Conservation (phyloP, 64 coral and sea anemone genomes). For the Pocillopora damicornis region DNA sequence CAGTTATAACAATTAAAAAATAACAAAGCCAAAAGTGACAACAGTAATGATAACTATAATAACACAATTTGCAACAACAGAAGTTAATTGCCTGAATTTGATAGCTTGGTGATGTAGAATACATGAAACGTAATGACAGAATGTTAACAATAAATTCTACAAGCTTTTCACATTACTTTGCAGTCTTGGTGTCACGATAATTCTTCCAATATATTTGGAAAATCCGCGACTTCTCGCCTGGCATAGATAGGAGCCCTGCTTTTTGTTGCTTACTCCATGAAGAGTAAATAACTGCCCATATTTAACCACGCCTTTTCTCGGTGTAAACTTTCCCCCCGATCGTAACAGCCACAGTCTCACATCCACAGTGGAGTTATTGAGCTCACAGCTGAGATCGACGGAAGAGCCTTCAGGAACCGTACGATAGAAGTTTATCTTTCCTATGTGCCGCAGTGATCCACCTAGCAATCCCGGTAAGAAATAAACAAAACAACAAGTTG, state of each 20-base stretch:
- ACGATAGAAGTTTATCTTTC: background rate
- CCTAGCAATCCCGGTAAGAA: background rate
- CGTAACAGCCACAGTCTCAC: conserved; percentile 32
- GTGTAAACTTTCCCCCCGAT: conserved; percentile 5
- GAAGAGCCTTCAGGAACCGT: conserved; percentile 28
- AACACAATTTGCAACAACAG: background rate
- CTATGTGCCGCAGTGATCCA: background rate
- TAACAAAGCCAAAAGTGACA: no score
- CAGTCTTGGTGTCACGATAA: background rate
- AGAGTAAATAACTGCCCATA: conserved; percentile 42
- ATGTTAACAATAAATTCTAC: no score
- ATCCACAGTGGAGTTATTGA: background rate
- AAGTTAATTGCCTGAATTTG: background rate
- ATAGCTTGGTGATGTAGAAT: no score
- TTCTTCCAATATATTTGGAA: background rate
- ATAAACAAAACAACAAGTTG: background rate
- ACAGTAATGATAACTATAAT: no score
- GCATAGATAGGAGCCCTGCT: conserved; percentile 29
- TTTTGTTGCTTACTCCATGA: background rate
- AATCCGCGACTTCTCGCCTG: background rate
- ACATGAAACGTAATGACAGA: no score
- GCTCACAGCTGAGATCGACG: conserved; percentile 22
- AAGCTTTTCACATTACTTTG: background rate
- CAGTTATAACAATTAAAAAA: no score
- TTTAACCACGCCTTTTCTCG: conserved; percentile 27